phyloP scores from a whole-genome alignment of 2,797 vertebrate genomes.

The Sebastes taczanowskii region DNA sequence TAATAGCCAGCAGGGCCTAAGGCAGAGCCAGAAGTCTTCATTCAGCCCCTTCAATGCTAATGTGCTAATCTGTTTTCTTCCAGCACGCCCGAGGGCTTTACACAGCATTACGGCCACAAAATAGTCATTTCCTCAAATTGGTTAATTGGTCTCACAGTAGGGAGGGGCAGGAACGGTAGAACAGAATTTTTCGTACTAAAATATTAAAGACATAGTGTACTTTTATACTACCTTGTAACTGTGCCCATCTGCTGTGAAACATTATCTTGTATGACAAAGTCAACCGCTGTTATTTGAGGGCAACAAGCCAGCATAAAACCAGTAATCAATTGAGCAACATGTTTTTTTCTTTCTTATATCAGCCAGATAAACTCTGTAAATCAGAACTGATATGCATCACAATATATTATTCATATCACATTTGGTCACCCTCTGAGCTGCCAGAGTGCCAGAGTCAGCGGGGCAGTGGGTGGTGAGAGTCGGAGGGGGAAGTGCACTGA shows the following conservation, averaged over 20 bases:
- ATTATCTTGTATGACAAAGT: not conserved
- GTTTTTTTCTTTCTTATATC: not conserved
- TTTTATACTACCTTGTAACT: not conserved
- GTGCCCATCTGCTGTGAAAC: not conserved
- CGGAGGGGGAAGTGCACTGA: not conserved
- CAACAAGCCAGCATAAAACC: not conserved
- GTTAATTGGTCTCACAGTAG: conserved; percentile 64
- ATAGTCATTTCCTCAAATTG: conserved; percentile 52
- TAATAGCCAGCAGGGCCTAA: conserved; percentile 50
- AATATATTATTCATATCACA: conserved; percentile 22
- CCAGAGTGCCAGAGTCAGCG: not conserved
- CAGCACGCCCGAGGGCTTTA: conserved; percentile 43
- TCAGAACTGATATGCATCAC: not conserved
- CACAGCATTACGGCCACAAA: conserved; percentile 52
- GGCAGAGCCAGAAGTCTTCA: conserved; percentile 51
- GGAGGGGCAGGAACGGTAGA: conserved; percentile 11
- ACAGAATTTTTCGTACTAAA: not conserved
- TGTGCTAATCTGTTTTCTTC: conserved; percentile 76
- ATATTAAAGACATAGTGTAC: not conserved
- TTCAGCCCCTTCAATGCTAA: conserved; percentile 64
- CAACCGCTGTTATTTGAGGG: not conserved
- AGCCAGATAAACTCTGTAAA: not conserved
- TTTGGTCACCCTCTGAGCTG: conserved; percentile 21
- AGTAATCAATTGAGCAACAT: not conserved
- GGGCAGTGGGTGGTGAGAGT: conserved; percentile 34